These are phyloP conservation scores for Drosophila flavopinicola DNA, from an alignment of 2,888 invertebrate species.

Conservation along the genomic window DNA sequence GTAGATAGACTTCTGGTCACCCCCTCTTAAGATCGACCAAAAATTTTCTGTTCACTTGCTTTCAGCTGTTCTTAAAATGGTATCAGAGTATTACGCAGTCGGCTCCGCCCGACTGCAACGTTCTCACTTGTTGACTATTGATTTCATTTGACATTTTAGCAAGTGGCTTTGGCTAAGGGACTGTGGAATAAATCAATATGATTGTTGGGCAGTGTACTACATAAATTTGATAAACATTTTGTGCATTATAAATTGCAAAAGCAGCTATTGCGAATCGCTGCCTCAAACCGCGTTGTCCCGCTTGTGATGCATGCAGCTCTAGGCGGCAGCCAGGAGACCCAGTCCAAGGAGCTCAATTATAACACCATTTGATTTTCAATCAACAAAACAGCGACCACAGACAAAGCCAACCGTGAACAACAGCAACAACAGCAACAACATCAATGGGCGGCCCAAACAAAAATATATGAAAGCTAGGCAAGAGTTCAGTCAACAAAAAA, in stretches of 20 bases:
- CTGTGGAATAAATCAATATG: too few species aligned
- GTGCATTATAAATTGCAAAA: constrained; percentile 32
- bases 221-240: constrained; percentile 33
- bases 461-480: constrained; percentile 25
- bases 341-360: constrained; percentile 46
- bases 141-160: background rate
- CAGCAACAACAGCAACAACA: constrained; percentile 17
- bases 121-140: too few species aligned
- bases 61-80: too few species aligned
- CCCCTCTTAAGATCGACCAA: too few species aligned
- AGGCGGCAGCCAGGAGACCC: background rate
- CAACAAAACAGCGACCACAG: constrained; percentile 54
- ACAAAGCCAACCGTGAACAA: constrained; percentile 41
- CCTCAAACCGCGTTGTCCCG: constrained; percentile 12
- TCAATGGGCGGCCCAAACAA: constrained; percentile 11
- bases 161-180: too few species aligned
- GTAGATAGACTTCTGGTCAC: too few species aligned
- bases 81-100: too few species aligned
- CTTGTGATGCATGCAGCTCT: constrained; percentile 5
- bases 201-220: constrained; percentile 17
- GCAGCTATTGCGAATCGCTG: background rate
- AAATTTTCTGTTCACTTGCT: too few species aligned
- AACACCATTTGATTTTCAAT: constrained; percentile 61
- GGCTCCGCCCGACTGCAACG: too few species aligned
- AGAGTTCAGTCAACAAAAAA: constrained; percentile 14